Percentiles rank a stretch among this genome's conserved stretches.
These are phyloP conservation scores for Diarsia mendica DNA, from an alignment of 2,888 invertebrate species.

Conservation along the genomic window DNA sequence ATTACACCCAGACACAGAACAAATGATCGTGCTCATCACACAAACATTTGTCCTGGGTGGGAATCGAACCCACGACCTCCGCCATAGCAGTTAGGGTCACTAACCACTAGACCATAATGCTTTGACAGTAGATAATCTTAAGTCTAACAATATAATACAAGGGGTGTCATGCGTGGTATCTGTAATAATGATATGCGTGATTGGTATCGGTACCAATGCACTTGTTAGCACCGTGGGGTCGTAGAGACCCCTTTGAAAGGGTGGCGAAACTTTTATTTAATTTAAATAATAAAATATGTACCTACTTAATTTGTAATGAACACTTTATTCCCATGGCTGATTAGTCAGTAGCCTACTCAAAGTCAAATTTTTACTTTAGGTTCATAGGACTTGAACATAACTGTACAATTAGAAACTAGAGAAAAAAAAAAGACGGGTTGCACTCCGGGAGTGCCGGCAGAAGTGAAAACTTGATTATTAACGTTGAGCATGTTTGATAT, in stretches of 20 bases:
- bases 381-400: no score
- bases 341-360: background rate
- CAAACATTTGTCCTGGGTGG: no score
- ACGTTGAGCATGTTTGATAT: no score
- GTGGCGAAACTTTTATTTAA: constrained; percentile 33
- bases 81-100: no score
- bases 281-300: background rate
- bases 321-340: background rate
- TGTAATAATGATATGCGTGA: constrained; percentile 49
- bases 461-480: no score
- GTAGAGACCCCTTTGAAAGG: constrained; percentile 29
- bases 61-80: no score
- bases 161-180: constrained; percentile 26
- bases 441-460: no score
- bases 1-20: no score
- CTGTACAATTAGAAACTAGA: no score
- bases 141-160: background rate
- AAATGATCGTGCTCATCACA: no score
- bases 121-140: constrained; percentile 24
- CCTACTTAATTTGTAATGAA: background rate
- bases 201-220: constrained; percentile 61
- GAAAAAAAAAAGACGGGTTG: no score
- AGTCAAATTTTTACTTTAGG: background rate
- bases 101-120: no score
- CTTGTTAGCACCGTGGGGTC: constrained; percentile 58